Conservation (phyloP, 2,888 invertebrate species). For the Philereme transversata region DNA sequence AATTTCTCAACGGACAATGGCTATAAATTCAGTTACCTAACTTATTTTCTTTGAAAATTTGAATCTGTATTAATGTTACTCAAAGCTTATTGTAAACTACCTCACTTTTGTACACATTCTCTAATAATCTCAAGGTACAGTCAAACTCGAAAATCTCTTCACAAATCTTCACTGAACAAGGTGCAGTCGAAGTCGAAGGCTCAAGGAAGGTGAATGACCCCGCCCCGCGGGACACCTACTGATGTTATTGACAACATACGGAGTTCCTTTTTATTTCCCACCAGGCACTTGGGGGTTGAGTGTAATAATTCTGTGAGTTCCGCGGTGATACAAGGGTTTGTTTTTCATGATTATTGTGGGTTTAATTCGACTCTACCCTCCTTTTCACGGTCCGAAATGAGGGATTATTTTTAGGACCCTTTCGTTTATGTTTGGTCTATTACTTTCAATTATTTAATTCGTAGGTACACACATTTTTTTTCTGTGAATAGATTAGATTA, state of each 20-base stretch:
- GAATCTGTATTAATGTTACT: too few relatives aligned
- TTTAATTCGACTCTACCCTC: constrained; percentile 30
- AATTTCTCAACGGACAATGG: too few relatives aligned
- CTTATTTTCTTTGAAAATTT: too few relatives aligned
- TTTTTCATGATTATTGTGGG: constrained; percentile 33
- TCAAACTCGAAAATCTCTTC: not conserved
- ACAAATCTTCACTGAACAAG: not conserved
- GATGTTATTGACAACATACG: constrained; percentile 79
- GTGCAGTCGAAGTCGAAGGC: constrained; percentile 32
- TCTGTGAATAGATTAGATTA: too few relatives aligned
- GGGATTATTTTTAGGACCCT: constrained; percentile 22
- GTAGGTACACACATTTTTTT: too few relatives aligned
- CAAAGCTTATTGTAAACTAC: too few relatives aligned
- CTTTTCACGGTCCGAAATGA: constrained; percentile 24
- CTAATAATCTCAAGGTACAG: not conserved
- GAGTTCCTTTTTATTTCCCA: constrained; percentile 74
- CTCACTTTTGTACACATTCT: not conserved
- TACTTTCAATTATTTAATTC: not conserved
- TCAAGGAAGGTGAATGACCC: constrained; percentile 67
- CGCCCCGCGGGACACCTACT: constrained; percentile 74
- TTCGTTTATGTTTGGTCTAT: constrained; percentile 7
- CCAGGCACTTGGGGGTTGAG: constrained; percentile 50
- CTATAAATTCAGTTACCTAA: too few relatives aligned
- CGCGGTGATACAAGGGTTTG: constrained; percentile 31
- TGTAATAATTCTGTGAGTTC: constrained; percentile 43